Evolutionary conservation across 2,797 vertebrate genomes (phyloP).

Genomic region (Manis javanica): DNA sequence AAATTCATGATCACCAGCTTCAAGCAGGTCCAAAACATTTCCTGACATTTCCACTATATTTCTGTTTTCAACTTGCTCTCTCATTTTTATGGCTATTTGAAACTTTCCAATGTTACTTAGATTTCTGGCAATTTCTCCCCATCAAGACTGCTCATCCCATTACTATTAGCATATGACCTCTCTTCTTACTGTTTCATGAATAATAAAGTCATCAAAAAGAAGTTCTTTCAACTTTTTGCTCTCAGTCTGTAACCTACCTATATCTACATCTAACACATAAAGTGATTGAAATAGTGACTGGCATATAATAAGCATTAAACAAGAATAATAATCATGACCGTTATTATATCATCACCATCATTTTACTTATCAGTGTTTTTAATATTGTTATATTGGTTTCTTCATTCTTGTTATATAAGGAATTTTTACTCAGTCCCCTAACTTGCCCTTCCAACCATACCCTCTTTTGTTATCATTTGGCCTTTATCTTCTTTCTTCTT

Average conservation of each 20-base stretch:
- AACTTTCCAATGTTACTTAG: neutral
- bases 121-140: neutral
- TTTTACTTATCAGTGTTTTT: neutral
- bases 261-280: neutral
- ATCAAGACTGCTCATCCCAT: neutral
- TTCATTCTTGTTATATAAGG: neutral
- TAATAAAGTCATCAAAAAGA: constrained; percentile 3
- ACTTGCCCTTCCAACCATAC: neutral
- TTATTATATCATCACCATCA: neutral
- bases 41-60: neutral
- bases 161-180: neutral
- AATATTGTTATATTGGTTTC: neutral
- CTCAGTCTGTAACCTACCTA: neutral
- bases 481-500: neutral
- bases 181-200: neutral
- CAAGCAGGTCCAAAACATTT: neutral
- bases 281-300: neutral
- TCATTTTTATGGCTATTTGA: constrained; percentile 34
- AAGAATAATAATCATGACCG: neutral
- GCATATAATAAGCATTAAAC: neutral
- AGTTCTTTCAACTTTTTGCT: neutral
- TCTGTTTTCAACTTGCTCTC: neutral
- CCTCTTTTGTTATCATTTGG: neutral
- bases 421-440: neutral
- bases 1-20: constrained; percentile 34